A percentile compares a stretch with the other conserved stretches of the same genome.
These are phyloP conservation scores for Chymomyza caudatula DNA, from an alignment of 2,888 invertebrate species.

Conservation along the genomic window DNA sequence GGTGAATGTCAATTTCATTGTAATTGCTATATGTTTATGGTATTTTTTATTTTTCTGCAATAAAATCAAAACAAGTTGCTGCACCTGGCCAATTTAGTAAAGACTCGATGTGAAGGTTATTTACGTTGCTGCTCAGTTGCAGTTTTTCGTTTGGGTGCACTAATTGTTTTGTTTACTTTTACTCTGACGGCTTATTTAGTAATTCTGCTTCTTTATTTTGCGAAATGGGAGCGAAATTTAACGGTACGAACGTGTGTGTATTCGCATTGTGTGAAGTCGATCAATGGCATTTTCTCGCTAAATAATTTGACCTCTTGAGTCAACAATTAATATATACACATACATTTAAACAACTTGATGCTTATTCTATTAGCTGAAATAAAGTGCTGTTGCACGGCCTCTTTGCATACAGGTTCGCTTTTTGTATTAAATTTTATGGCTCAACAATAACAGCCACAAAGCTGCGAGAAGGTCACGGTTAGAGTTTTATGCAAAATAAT, in stretches of 20 bases:
- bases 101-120: not conserved
- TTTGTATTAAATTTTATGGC: constrained; percentile 45
- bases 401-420: constrained; percentile 17
- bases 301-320: constrained; percentile 67
- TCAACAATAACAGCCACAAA: constrained; percentile 36
- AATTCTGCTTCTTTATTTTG: constrained; percentile 23
- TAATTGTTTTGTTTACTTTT: constrained; percentile 68
- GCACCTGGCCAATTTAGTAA: constrained; percentile 33
- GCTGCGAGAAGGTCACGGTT: constrained; percentile 63
- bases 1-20: constrained; percentile 70
- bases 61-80: constrained; percentile 59
- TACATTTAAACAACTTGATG: constrained; percentile 10
- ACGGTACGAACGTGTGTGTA: constrained; percentile 35
- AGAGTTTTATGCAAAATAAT: constrained; percentile 50
- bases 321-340: constrained; percentile 53
- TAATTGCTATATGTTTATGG: constrained; percentile 37
- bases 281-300: constrained; percentile 60
- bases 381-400: constrained; percentile 4
- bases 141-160: constrained; percentile 48
- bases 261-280: constrained; percentile 50
- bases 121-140: not conserved
- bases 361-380: constrained; percentile 59
- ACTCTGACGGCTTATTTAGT: constrained; percentile 39
- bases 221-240: constrained; percentile 59
- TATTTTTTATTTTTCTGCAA: constrained; percentile 41